phyloP scores from a whole-genome alignment of 2,888 invertebrate genomes.

The Oxystoma pomonae region DNA sequence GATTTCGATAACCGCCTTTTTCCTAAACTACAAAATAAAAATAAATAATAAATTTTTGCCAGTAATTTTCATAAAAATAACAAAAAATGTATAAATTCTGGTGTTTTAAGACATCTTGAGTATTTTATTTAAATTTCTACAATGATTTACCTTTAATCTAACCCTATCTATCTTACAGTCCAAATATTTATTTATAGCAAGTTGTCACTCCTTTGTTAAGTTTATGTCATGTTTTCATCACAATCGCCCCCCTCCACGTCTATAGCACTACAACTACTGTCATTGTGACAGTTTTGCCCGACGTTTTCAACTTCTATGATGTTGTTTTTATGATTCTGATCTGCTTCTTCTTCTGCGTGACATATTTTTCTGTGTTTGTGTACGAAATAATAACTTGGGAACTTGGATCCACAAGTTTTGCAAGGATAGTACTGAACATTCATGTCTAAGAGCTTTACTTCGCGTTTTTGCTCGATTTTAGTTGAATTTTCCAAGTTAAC shows the following conservation, averaged over 20 bases:
- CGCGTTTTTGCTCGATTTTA: conserved; percentile 47
- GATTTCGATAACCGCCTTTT: no score
- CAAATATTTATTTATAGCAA: no score
- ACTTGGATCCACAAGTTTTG: conserved; percentile 88
- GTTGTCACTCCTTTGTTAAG: no score
- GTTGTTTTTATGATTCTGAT: conserved; percentile 44
- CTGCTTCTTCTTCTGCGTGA: conserved; percentile 62
- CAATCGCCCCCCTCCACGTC: conserved; percentile 38
- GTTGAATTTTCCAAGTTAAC: conserved; percentile 46
- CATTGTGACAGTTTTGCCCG: conserved; percentile 22
- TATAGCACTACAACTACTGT: conserved; percentile 36
- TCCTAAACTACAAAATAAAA: no score
- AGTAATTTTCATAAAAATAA: no score
- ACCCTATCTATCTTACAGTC: no score
- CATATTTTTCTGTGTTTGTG: conserved; percentile 87
- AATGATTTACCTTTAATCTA: no score
- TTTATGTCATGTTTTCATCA: neutral
- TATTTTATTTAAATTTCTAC: no score
- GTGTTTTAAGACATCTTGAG: no score
- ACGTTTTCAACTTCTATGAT: conserved; percentile 38
- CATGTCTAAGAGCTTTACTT: conserved; percentile 65
- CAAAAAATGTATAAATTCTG: no score
- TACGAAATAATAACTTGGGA: conserved; percentile 91
- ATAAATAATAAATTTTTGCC: no score
- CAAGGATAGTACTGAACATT: conserved; percentile 90